Base-by-base conservation (phyloP, 2,888 invertebrate genomes). In the Scelioninae gen. 2 region DNA sequence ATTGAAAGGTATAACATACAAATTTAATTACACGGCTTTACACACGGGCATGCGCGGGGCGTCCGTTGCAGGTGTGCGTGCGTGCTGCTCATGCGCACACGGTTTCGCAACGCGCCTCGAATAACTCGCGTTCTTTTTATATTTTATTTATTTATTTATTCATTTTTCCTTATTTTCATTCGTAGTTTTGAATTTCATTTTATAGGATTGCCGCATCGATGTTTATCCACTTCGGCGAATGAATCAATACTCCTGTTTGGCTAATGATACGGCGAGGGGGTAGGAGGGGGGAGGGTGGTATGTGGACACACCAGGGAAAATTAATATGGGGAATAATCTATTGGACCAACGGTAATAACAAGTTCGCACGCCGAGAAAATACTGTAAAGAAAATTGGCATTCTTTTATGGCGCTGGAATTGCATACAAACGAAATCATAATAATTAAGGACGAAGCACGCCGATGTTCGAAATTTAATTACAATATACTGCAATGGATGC, bases 1-100 rank as follows among this genome's bases (percentile, higher is more conserved):
- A 72, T 65, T 60, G 53, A 70, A 70, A 63, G 46, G 41, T 55
- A 55, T 55, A 57, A 50, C 41, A 28, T 69, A 67, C 57, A 67
- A 67, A 67, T 67, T 61, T 69, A 61, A 67, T 67, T 67, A 53
- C 52, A 69, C 43, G 55, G 18, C 22, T 45, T 31, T 37, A 13
- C 33, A 37, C 46, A 43, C 65, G n/a, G 28, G 13, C 33, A 13
- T 6, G 33, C 33, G n/a, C n/a, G n/a, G n/a, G n/a, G n/a, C n/a
- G n/a, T n/a, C n/a, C n/a, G n/a, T n/a, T n/a, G n/a, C n/a, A n/a
- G n/a, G n/a, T n/a, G n/a, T n/a, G n/a, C n/a, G n/a, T n/a, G n/a
- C n/a, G n/a, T n/a, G n/a, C n/a, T n/a, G 45, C 7, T 4, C 9
- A 31, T 15, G 33, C 31, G 19, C 19, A n/a, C n/a, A n/a, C n/a